phyloP scores from a whole-genome alignment of 2,113 vertebrate species.

The Bubalus kerabau region DNA sequence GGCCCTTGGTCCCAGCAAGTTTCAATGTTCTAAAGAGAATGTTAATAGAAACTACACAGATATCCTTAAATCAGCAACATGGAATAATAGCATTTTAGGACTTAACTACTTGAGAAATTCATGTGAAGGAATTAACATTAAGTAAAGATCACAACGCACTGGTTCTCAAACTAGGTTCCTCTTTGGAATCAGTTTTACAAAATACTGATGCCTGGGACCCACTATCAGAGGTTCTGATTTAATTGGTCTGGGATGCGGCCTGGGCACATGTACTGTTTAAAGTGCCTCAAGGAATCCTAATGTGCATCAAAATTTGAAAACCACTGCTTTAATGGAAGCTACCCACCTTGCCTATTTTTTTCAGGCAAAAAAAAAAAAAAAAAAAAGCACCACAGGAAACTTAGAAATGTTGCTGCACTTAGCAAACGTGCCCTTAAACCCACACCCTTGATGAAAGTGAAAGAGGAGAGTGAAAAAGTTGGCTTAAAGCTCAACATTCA shows the following conservation, averaged over 20 bases:
- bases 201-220: neutral
- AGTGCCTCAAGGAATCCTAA: neutral
- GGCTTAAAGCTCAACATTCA: no score
- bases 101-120: neutral
- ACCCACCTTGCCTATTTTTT: neutral
- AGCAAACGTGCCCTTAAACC: neutral
- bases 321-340: neutral
- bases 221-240: neutral
- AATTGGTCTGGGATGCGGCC: neutral
- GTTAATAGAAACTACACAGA: neutral
- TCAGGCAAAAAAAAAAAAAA: neutral
- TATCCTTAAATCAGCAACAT: neutral
- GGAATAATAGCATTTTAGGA: neutral
- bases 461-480: no score
- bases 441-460: neutral
- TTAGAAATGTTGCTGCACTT: neutral
- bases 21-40: neutral
- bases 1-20: neutral
- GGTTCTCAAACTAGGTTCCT: neutral
- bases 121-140: neutral
- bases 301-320: neutral
- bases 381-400: neutral
- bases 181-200: neutral
- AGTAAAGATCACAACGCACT: neutral
- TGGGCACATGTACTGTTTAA: neutral